phyloP scores from a whole-genome alignment of 2,113 vertebrate species.

The Petrocephalus zakoni region DNA sequence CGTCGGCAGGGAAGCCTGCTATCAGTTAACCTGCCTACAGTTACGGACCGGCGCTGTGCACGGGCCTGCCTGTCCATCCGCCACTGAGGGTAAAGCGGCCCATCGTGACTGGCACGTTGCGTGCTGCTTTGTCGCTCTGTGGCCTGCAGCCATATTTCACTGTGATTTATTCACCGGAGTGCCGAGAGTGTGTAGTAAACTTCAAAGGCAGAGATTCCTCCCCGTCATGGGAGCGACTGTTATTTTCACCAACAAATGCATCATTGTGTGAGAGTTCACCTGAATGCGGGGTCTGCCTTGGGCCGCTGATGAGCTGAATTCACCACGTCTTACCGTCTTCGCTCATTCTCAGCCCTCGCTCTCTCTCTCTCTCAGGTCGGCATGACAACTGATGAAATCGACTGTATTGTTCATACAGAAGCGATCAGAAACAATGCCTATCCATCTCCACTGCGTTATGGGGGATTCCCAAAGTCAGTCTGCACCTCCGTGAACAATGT shows the following conservation, averaged over 20 bases:
- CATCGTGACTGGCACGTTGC: constrained; percentile 23
- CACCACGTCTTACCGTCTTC: background rate
- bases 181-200: constrained; percentile 13
- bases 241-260: constrained; percentile 32
- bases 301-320: background rate
- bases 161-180: constrained; percentile 32
- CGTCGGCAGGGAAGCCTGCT: background rate
- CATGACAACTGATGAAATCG: constrained; percentile 97
- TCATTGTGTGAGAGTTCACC: constrained; percentile 30
- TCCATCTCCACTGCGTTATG: constrained; percentile 89
- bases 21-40: constrained; percentile 41
- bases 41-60: constrained; percentile 16
- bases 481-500: constrained; percentile 99
- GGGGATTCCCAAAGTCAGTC: constrained; percentile 94
- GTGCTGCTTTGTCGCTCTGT: constrained; percentile 23
- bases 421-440: constrained; percentile 85
- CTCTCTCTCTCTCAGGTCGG: constrained; percentile 72
- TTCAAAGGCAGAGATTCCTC: constrained; percentile 22
- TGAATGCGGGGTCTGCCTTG: background rate
- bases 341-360: constrained; percentile 14
- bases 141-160: constrained; percentile 15
- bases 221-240: constrained; percentile 23
- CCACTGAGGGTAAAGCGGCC: background rate
- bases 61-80: constrained; percentile 17
- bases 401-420: constrained; percentile 90